Base-by-base conservation (phyloP, 2,888 invertebrate genomes). In the Sylvicola cinctus region DNA sequence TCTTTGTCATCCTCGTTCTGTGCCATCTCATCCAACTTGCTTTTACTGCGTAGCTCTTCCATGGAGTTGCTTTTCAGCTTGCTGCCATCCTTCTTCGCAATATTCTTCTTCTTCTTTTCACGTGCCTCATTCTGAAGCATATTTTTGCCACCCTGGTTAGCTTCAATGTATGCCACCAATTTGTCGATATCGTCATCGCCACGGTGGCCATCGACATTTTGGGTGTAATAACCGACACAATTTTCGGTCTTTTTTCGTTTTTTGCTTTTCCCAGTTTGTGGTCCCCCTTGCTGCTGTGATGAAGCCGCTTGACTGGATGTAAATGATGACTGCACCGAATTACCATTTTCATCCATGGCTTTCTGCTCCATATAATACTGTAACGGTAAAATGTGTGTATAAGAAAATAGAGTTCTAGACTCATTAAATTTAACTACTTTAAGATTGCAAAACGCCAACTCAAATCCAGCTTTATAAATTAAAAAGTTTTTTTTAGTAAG, bases 141-240 rank as follows among this genome's bases (percentile, higher is more conserved):
- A n/a, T 5, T n/a, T 28, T 28, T 13, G 10, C 28, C n/a, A 11
- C 28, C n/a, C 33, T 42, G 8, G 42, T 44, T 60, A 35, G 74
- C 75, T 49, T 79, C 79, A 41, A 84, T 83, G 50, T 74, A 84
- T 43, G 76, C 73, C 39, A 84, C 64, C 42, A 84, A 61, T 48
- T 69, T 73, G 49, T 81, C 75, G 27, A 85, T 67, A 43, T 79
- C 73, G 52, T 76, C 76, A 49, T 75, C 70, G 39, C 79, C 74
- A 39, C 79, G 70, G 60, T 81, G 79, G 8, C 85, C 85, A 48
- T 72, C 74, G 38, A 83, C 73, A 42, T 70, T 65, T 46, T 66
- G 61, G 1, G 66, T 55, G 39, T 60, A 56, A 14, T 64, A 27
- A 12, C 51, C 2, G 51, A 52, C 40, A 46, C 55, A 12, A 53